Base-by-base conservation (phyloP, 1,140 invertebrate species). In the Varroa destructor region DNA sequence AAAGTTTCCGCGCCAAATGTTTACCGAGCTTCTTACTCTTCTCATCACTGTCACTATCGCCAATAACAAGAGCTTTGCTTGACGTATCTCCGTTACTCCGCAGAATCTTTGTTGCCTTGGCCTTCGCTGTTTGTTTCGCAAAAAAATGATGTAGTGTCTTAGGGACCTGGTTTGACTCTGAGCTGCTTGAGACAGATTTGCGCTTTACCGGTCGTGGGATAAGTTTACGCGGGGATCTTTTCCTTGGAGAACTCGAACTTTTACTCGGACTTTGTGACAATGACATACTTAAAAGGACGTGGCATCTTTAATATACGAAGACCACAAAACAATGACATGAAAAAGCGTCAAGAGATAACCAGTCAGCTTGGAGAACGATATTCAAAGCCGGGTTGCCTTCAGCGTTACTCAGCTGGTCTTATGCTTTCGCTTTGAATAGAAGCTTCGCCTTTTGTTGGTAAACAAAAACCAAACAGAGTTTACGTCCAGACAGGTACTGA, bases 101-200 rank as follows among this genome's bases (percentile, higher is more conserved):
- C 1, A 67, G 61, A 12, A 37, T 37, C 5, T n/a, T 67, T 37
- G 61, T 67, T 3, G 61, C 46, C 61, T 67, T 46, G 12, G 61
- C 40, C 61, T 67, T 67, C 36, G 40, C 61, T 37, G 12, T 40
- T 40, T 67, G 61, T 8, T 67, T 67, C 1, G 10, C 14, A 46
- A 67, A 67, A 40, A 67, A 67, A 67, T 67, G 61, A 14, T 67
- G 61, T 1, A 67, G 61, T 12, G 61, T 67, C 46, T 40, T 67
- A 12, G 40, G 61, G 5, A 2, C 10, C 40, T 12, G 37, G 61
- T 67, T 46, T 67, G 61, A 36, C 36, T 67, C 14, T 37, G 25
- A 58, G 12, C 40, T 8, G 40, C 37, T 14, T 67, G 2, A 2
- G 61, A 37, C 10, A 2, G 3, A 36, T 67, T 67, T 51, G 46